Conservation (phyloP, 2,797 vertebrate genomes). For the Karalla daura region DNA sequence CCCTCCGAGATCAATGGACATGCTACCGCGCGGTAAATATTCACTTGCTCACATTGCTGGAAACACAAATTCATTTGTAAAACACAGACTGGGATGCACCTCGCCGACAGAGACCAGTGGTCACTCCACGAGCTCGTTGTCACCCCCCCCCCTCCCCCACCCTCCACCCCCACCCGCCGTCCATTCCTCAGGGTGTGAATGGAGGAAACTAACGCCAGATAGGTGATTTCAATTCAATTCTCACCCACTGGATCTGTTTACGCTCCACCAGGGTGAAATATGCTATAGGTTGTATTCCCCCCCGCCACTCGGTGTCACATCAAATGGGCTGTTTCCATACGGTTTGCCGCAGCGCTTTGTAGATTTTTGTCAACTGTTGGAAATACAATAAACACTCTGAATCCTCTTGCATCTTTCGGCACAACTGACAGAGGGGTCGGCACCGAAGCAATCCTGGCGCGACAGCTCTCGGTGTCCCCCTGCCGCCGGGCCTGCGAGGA, state of each 20-base stretch:
- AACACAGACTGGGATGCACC: slow-evolving; percentile 14
- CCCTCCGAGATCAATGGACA: slow-evolving; percentile 88
- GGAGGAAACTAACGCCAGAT: slow-evolving; percentile 88
- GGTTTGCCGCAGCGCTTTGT: slow-evolving; percentile 46
- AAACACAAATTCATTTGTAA: slow-evolving; percentile 55
- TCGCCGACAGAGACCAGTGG: slow-evolving; percentile 46
- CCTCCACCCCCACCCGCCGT: too few species aligned
- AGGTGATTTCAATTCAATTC: slow-evolving; percentile 99
- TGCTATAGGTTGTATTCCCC: slow-evolving; percentile 75
- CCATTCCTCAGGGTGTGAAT: slow-evolving; percentile 86
- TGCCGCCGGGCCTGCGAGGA: too few species aligned
- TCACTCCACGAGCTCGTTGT: slow-evolving; percentile 46
- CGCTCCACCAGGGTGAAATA: slow-evolving; percentile 84
- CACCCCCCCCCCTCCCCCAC: too few species aligned
- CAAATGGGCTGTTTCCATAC: slow-evolving; percentile 43
- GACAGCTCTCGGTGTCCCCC: too few species aligned
- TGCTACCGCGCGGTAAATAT: slow-evolving; percentile 78
- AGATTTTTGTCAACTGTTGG: slow-evolving; percentile 48
- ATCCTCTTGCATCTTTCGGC: slow-evolving; percentile 1
- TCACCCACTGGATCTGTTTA: slow-evolving; percentile 93
- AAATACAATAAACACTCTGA: slow-evolving; percentile 59
- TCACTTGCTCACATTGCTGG: slow-evolving; percentile 81
- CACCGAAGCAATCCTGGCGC: slow-evolving; percentile 11
- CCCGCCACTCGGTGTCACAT: slow-evolving; percentile 72
- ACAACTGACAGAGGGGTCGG: not conserved